phyloP scores from a whole-genome alignment of 2,797 vertebrate genomes.

The Spinus pinus region DNA sequence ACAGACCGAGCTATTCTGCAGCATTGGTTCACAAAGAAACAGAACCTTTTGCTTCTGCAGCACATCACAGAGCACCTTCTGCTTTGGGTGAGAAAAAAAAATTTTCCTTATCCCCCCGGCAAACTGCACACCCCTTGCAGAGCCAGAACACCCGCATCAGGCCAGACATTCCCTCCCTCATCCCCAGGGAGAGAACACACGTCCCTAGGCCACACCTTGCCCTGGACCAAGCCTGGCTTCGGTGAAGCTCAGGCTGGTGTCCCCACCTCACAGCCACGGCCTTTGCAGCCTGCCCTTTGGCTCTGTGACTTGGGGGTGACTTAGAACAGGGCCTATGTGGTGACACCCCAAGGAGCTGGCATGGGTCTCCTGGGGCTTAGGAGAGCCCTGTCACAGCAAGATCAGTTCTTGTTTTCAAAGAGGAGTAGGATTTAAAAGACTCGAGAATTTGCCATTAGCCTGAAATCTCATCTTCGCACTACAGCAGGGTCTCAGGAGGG shows the following conservation, averaged over 20 bases:
- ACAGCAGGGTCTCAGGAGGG: not conserved
- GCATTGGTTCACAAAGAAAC: not conserved
- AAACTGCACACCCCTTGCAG: rapidly evolving
- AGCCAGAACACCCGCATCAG: too few species aligned
- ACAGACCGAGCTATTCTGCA: not conserved
- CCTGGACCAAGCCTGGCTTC: not conserved
- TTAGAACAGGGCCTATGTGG: rapidly evolving
- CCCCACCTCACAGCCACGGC: not conserved
- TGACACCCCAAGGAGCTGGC: not conserved
- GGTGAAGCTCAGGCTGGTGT: not conserved
- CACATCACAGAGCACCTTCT: not conserved
- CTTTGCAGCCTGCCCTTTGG: not conserved
- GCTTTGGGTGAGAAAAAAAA: not conserved
- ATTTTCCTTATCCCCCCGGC: rapidly evolving
- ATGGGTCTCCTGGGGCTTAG: not conserved
- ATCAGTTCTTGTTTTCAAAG: slow-evolving; percentile 46
- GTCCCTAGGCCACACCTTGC: not conserved
- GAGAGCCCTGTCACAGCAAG: not conserved
- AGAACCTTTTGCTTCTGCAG: not conserved
- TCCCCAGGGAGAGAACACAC: not conserved
- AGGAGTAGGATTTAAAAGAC: not conserved
- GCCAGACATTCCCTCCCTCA: too few species aligned
- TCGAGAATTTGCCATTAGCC: not conserved
- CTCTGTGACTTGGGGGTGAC: not conserved
- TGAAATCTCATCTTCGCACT: not conserved